Percentiles rank a stretch among this genome's conserved stretches.
Conservation (phyloP, 2,797 vertebrate species). For the Lacerta viridis region DNA sequence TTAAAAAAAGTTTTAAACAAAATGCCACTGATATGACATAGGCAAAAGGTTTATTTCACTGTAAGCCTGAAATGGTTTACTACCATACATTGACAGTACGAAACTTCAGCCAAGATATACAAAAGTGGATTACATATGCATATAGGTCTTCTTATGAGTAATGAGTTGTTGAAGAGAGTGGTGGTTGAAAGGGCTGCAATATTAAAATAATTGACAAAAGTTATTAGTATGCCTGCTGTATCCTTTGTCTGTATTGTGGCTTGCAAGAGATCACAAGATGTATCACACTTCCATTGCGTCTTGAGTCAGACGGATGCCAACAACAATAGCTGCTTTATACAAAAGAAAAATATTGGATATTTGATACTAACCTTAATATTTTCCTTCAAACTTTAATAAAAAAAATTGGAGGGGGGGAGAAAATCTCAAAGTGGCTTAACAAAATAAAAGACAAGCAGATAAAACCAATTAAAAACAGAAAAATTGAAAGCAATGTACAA, state of each 20-base stretch:
- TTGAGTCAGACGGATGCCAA: too few species aligned
- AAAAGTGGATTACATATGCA: neutral
- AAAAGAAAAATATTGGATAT: too few species aligned
- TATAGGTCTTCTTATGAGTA: neutral
- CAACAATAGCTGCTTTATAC: too few species aligned
- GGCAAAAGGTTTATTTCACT: conserved; percentile 30
- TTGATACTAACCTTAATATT: too few species aligned
- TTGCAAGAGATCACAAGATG: neutral
- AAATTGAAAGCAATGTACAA: too few species aligned
- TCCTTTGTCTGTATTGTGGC: neutral
- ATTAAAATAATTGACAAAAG: neutral
- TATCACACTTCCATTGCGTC: neutral
- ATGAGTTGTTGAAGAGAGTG: neutral
- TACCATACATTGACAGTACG: neutral
- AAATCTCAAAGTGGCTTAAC: too few species aligned
- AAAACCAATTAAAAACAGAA: too few species aligned
- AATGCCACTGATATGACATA: conserved; percentile 26
- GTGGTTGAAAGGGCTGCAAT: neutral
- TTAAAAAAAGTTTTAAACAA: conserved; percentile 27
- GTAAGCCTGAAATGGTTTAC: neutral
- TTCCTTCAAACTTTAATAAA: too few species aligned
- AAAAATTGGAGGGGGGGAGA: too few species aligned
- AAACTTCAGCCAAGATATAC: neutral
- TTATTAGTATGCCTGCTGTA: neutral
- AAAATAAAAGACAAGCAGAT: too few species aligned